Conservation (phyloP, 2,113 vertebrate species). For the Cyrtonyx montezumae region DNA sequence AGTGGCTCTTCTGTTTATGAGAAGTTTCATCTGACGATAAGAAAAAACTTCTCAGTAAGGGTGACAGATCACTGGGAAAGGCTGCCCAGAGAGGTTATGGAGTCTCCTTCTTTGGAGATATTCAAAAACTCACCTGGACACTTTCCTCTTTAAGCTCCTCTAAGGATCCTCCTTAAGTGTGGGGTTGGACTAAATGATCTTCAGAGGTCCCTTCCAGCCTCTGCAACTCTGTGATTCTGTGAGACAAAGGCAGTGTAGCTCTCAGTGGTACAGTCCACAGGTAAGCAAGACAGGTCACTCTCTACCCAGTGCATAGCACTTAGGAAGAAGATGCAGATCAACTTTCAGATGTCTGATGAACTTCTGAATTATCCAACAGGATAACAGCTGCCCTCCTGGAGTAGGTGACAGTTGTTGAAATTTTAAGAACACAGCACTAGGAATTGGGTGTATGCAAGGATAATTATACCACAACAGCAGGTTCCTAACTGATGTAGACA, state of each 20-base stretch:
- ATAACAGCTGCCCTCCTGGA: background rate
- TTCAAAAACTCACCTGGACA: background rate
- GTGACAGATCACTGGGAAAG: background rate
- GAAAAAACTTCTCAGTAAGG: background rate
- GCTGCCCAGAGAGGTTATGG: background rate
- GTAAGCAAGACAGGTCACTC: accelerated
- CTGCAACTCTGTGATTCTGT: background rate
- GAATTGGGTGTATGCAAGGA: background rate
- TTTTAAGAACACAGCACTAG: background rate
- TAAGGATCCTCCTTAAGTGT: background rate
- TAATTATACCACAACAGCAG: background rate
- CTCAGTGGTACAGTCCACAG: background rate
- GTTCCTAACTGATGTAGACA: background rate
- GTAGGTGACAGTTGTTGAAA: background rate
- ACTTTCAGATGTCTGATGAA: background rate
- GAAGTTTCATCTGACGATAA: background rate
- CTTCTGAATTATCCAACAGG: background rate
- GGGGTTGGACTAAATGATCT: background rate
- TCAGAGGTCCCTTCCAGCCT: background rate
- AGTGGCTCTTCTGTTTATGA: background rate
- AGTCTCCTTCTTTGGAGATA: background rate
- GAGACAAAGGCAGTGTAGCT: background rate
- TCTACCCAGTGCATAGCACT: background rate
- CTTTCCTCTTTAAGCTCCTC: background rate
- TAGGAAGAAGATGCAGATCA: background rate